phyloP scores from a whole-genome alignment of 2,797 vertebrate species.

The Enteromius fasciolatus region DNA sequence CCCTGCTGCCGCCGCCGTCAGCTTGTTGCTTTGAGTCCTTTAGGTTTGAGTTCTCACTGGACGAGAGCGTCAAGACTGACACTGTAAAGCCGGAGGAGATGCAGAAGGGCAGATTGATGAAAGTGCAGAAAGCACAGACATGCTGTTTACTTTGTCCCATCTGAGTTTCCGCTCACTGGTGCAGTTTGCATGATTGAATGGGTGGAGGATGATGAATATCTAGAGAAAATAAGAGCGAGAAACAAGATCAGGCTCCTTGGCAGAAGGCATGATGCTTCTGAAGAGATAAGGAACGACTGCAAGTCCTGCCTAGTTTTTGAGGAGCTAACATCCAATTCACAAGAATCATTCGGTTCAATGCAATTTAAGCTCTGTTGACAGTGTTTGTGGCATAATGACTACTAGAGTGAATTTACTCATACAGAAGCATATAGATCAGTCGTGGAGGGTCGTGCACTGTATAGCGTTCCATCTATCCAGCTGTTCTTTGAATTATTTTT shows the following conservation, averaged over 20 bases:
- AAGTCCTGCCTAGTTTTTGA: neutral
- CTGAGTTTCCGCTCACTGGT: slow-evolving; percentile 29
- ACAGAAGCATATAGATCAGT: neutral
- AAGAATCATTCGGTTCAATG: neutral
- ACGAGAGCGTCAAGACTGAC: neutral
- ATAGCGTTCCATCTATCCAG: neutral
- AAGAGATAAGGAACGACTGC: slow-evolving; percentile 6
- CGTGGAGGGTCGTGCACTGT: neutral
- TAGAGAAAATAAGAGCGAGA: slow-evolving; percentile 40
- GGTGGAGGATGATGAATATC: slow-evolving; percentile 49
- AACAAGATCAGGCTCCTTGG: slow-evolving; percentile 42
- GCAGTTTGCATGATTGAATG: slow-evolving; percentile 35
- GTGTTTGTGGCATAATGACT: neutral
- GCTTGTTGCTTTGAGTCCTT: slow-evolving; percentile 28
- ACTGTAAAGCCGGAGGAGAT: slow-evolving; percentile 11
- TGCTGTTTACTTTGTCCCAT: slow-evolving; percentile 38
- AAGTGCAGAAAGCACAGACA: slow-evolving; percentile 38
- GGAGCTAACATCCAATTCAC: neutral
- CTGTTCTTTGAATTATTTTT: neutral
- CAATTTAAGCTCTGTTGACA: neutral
- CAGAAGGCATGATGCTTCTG: slow-evolving; percentile 52
- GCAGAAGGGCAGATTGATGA: slow-evolving; percentile 30
- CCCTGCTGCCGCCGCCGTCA: neutral
- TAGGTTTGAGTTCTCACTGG: slow-evolving; percentile 42
- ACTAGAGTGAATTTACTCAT: neutral